Percentiles rank a stretch among this genome's conserved stretches.
Evolutionary conservation across 2,797 vertebrate species (phyloP).

Genomic region (Allobates femoralis): DNA sequence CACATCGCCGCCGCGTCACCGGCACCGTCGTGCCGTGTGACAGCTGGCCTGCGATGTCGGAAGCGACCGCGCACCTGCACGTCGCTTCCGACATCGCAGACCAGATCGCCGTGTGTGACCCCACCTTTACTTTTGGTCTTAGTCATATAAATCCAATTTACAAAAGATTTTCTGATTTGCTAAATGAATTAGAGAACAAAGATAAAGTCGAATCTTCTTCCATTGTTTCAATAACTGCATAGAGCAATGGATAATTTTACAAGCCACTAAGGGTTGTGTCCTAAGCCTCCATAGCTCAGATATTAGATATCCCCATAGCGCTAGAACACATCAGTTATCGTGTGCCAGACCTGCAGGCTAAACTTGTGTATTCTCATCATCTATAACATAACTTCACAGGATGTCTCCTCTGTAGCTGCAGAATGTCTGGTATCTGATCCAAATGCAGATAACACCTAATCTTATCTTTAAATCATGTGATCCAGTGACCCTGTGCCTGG

Average conservation of each 20-base stretch:
- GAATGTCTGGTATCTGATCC: conserved; percentile 19
- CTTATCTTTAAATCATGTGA: conserved; percentile 11
- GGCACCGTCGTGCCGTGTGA: no score
- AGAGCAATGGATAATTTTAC: background rate
- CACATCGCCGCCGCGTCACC: no score
- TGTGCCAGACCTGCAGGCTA: background rate
- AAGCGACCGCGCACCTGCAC: no score
- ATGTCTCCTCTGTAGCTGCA: background rate
- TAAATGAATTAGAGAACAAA: background rate
- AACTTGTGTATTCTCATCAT: background rate
- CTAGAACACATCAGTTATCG: background rate
- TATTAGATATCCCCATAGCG: background rate
- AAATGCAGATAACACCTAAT: conserved; percentile 1
- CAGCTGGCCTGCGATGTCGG: no score
- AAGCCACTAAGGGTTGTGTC: background rate
- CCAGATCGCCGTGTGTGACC: no score
- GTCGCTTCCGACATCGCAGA: no score
- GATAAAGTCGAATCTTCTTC: background rate
- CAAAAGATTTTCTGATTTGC: background rate
- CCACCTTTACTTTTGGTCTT: no score
- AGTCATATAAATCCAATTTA: no score
- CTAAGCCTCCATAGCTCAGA: background rate
- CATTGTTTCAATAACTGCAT: background rate
- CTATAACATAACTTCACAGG: background rate
- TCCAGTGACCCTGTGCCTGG: conserved; percentile 20